Percentiles rank a stretch among this genome's conserved stretches.
phyloP scores from a whole-genome alignment of 2,113 vertebrate genomes.

The Antigone vipio region DNA sequence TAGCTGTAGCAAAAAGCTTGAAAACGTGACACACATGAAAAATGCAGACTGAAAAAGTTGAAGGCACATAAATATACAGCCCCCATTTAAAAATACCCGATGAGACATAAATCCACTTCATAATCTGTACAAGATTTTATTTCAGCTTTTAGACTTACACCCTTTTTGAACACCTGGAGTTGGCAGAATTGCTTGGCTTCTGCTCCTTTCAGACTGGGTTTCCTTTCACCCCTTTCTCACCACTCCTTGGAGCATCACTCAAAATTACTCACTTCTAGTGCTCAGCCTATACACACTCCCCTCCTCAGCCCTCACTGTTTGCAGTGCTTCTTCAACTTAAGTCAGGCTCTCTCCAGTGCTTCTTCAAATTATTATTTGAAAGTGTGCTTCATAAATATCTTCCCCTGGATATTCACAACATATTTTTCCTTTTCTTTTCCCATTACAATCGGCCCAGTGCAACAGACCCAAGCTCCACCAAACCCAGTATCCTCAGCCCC shows the following conservation, averaged over 20 bases:
- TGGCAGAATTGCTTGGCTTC: neutral
- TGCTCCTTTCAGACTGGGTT: neutral
- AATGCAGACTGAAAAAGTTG: neutral
- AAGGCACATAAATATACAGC: neutral
- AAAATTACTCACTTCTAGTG: neutral
- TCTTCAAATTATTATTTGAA: neutral
- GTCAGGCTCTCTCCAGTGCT: neutral
- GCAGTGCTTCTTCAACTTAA: neutral
- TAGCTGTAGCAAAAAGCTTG: neutral
- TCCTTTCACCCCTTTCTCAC: neutral
- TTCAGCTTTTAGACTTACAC: neutral
- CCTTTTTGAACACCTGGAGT: neutral
- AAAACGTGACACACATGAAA: neutral
- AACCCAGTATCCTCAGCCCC: neutral
- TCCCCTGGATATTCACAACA: neutral
- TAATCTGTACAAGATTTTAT: neutral
- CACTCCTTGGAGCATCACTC: neutral
- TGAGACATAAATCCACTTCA: neutral
- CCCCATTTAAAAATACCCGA: neutral
- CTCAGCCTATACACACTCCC: too few relatives aligned
- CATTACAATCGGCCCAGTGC: rapidly evolving
- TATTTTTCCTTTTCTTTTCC: neutral
- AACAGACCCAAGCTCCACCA: rapidly evolving
- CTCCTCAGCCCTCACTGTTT: too few relatives aligned
- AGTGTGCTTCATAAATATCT: neutral